These are phyloP conservation scores for Drosophila picticornis DNA, from an alignment of 2,888 invertebrate species.

Conservation along the genomic window DNA sequence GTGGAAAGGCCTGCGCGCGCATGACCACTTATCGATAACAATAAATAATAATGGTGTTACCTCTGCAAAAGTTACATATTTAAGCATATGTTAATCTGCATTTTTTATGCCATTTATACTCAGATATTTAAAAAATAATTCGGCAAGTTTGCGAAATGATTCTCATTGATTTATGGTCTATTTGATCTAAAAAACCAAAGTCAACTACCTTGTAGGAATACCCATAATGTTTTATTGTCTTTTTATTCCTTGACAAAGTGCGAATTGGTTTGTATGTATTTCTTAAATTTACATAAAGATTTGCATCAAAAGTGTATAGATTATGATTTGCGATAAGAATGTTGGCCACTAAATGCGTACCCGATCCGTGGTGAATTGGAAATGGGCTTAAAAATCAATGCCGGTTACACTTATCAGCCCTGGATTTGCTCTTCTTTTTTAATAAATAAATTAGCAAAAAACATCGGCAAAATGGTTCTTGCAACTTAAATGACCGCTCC, in stretches of 20 bases:
- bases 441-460: slow-evolving; percentile 1
- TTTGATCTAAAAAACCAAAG: neutral
- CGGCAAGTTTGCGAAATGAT: neutral
- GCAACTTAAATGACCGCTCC: slow-evolving; percentile 1
- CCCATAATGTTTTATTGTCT: neutral
- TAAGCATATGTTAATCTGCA: neutral
- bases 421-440: slow-evolving; percentile 1
- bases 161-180: neutral
- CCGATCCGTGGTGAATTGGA: slow-evolving; percentile 60
- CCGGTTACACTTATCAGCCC: slow-evolving; percentile 41
- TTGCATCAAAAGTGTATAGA: neutral
- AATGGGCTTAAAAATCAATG: slow-evolving; percentile 32
- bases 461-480: neutral
- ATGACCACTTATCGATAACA: slow-evolving; percentile 47
- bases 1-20: slow-evolving; percentile 45
- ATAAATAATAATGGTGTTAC: slow-evolving; percentile 10
- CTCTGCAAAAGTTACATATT: neutral
- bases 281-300: neutral
- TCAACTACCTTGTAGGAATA: neutral
- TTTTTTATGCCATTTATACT: neutral
- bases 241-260: too few species aligned
- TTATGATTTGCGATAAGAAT: neutral
- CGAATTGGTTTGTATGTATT: too few species aligned
- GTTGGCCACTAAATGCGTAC: slow-evolving; percentile 19
- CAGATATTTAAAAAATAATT: neutral